Conservation (phyloP, 2,113 vertebrate species). For the Pelusios castaneus region DNA sequence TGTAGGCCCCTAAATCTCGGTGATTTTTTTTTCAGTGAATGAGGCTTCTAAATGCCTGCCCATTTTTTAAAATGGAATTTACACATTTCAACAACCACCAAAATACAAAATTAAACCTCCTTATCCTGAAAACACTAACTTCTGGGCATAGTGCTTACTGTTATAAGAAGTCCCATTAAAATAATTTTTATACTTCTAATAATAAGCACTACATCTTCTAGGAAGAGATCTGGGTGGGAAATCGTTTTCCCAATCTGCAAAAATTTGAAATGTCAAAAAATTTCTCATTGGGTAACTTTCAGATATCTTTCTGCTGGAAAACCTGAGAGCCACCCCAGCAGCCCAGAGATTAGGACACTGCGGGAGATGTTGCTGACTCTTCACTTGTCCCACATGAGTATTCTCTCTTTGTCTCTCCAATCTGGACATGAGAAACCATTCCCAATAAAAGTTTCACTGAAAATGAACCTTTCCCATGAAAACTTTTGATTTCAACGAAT, state of each 20-base stretch:
- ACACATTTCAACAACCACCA: background rate
- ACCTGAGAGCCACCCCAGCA: background rate
- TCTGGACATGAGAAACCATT: background rate
- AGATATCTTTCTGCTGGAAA: background rate
- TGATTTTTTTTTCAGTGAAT: background rate
- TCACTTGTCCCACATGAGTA: background rate
- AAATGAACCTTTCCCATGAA: background rate
- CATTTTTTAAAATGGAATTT: background rate
- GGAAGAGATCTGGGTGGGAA: background rate
- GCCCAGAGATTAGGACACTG: background rate
- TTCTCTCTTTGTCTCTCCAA: background rate
- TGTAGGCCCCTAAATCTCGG: background rate
- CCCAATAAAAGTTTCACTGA: background rate
- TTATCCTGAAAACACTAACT: background rate
- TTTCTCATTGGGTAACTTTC: background rate
- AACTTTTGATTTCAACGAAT: background rate
- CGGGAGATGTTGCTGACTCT: background rate
- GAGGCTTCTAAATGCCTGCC: background rate
- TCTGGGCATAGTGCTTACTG: background rate
- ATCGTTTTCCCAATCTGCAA: background rate
- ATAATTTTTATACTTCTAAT: background rate
- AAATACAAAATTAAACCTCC: background rate
- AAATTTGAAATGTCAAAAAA: background rate
- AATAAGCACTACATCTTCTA: background rate
- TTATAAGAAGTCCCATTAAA: background rate